Evolutionary conservation across 1,140 invertebrate species (phyloP).

Genomic region (Apis mellifera): DNA sequence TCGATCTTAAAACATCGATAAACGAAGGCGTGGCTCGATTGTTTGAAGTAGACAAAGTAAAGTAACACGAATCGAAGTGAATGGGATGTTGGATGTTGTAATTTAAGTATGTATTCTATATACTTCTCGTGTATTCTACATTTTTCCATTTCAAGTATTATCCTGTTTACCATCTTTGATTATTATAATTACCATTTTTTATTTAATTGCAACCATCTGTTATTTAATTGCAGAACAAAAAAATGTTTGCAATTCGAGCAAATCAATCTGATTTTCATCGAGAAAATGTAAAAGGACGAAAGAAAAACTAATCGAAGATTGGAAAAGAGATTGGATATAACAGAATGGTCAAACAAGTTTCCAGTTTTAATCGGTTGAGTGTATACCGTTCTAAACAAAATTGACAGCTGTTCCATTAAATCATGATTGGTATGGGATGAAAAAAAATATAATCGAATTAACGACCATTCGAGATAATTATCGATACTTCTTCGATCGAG

Average conservation of each 20-base stretch:
- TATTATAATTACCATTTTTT: no score
- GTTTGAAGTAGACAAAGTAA: background rate
- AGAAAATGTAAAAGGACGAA: background rate
- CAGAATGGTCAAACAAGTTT: background rate
- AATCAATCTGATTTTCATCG: background rate
- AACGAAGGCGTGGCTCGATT: background rate
- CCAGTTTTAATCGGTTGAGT: background rate
- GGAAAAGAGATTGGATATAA: background rate
- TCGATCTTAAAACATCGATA: background rate
- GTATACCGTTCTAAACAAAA: background rate
- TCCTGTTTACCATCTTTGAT: background rate
- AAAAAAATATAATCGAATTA: background rate
- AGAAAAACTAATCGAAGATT: conserved; percentile 22
- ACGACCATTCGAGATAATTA: background rate
- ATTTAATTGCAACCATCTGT: no score
- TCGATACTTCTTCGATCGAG: no score
- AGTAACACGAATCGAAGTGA: background rate
- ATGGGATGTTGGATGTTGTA: background rate
- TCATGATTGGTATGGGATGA: no score
- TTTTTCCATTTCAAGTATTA: background rate
- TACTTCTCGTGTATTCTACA: background rate
- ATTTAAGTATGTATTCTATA: background rate
- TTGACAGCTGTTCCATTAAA: background rate
- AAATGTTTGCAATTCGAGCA: no score
- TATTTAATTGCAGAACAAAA: no score